These are phyloP conservation scores for Corythaeola cristata DNA, from an alignment of 2,113 vertebrate genomes.

Conservation along the genomic window DNA sequence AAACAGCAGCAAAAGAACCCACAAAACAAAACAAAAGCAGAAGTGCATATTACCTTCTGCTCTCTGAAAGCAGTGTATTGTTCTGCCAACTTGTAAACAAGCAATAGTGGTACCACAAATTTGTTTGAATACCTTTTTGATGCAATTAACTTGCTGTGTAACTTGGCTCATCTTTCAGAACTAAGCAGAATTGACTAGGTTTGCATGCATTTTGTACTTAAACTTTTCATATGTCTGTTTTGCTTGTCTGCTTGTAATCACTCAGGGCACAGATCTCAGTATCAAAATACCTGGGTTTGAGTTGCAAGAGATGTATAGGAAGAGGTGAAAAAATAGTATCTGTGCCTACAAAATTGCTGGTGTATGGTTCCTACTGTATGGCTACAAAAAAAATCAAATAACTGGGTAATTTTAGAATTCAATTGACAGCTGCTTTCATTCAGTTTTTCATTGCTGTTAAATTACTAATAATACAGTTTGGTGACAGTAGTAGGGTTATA, in stretches of 20 bases:
- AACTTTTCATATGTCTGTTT: background rate
- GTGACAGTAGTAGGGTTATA: background rate
- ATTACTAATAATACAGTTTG: background rate
- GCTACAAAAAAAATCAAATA: background rate
- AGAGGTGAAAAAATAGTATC: fast-evolving
- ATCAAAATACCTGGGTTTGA: background rate
- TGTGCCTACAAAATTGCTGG: background rate
- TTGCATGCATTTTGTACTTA: background rate
- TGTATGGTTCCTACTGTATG: background rate
- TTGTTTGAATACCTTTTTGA: background rate
- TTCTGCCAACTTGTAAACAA: background rate
- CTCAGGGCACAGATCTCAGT: background rate
- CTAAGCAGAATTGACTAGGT: background rate
- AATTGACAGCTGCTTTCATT: background rate
- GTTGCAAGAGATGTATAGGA: background rate
- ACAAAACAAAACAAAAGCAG: background rate
- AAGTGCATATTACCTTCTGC: background rate
- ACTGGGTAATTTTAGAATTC: background rate
- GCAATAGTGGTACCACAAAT: background rate
- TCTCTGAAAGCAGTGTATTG: background rate
- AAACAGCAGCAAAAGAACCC: background rate
- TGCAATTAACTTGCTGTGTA: background rate
- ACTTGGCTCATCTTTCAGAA: background rate
- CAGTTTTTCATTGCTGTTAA: background rate
- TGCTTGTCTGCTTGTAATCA: background rate